Percentiles rank a stretch among this genome's conserved stretches.
phyloP scores from a whole-genome alignment of 2,113 vertebrate species.

The Tapirus terrestris region DNA sequence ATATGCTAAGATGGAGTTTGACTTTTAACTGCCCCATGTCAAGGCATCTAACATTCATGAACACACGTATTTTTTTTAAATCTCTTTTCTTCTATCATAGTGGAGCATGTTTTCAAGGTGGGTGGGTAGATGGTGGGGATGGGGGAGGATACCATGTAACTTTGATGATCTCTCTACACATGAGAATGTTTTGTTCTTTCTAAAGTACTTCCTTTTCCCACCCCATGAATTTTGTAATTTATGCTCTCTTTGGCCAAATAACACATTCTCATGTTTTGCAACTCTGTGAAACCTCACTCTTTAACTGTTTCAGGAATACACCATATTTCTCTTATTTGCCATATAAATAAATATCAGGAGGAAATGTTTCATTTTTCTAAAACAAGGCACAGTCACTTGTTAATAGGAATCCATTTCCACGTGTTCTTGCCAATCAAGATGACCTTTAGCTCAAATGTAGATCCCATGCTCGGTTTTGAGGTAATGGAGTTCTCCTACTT shows the following conservation, averaged over 20 bases:
- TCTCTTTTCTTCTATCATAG: not conserved
- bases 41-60: not conserved
- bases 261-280: not conserved
- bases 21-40: not conserved
- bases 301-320: not conserved
- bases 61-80: not conserved
- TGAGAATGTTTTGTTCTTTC: not conserved
- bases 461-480: not conserved
- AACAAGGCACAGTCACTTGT: not conserved
- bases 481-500: not conserved
- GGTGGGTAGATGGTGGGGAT: not conserved
- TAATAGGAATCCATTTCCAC: not conserved
- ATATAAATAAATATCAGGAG: not conserved
- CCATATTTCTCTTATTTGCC: not conserved
- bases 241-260: not conserved
- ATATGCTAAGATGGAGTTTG: not conserved
- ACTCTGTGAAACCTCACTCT: not conserved
- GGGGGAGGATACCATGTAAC: too few relatives aligned
- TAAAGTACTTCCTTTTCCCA: not conserved
- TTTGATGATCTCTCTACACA: not conserved
- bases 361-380: not conserved
- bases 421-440: not conserved
- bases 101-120: not conserved
- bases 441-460: not conserved
- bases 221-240: not conserved